phyloP scores from a whole-genome alignment of 2,113 vertebrate species.

The Antennarius striatus region DNA sequence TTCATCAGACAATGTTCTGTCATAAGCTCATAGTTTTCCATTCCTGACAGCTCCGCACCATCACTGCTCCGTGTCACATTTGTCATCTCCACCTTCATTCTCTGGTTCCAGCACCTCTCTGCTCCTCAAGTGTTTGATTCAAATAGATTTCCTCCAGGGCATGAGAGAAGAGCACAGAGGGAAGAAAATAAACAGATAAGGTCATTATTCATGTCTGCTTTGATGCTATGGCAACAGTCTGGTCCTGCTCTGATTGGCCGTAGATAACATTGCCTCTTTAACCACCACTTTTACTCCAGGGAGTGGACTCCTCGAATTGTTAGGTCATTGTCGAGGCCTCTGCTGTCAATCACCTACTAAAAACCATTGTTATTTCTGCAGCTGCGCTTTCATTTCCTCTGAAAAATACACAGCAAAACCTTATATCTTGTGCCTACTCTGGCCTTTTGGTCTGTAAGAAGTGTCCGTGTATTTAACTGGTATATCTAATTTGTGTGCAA shows the following conservation, averaged over 20 bases:
- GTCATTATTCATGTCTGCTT: constrained; percentile 73
- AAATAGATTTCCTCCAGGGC: constrained; percentile 53
- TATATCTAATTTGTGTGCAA: too few relatives aligned
- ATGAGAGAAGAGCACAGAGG: constrained; percentile 45
- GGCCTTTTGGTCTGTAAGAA: constrained; percentile 24
- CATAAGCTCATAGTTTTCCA: constrained; percentile 12
- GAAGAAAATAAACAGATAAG: constrained; percentile 67
- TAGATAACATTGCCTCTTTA: constrained; percentile 65
- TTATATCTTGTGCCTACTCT: constrained; percentile 8
- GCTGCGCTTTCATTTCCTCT: constrained; percentile 35
- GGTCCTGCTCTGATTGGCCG: constrained; percentile 68
- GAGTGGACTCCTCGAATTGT: constrained; percentile 45
- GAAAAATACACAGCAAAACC: constrained; percentile 21
- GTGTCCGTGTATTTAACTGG: neutral
- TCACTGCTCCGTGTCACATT: constrained; percentile 1
- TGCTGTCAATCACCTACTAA: constrained; percentile 40
- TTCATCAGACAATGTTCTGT: neutral
- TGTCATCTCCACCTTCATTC: constrained; percentile 25
- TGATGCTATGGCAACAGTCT: constrained; percentile 76
- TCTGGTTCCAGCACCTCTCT: constrained; percentile 35
- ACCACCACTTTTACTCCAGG: constrained; percentile 50
- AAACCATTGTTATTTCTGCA: constrained; percentile 33
- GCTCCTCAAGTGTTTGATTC: constrained; percentile 59
- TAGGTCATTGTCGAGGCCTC: constrained; percentile 46
- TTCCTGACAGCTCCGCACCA: neutral